These are phyloP conservation scores for Erebia aethiops DNA, from an alignment of 2,888 invertebrate genomes.

Conservation along the genomic window DNA sequence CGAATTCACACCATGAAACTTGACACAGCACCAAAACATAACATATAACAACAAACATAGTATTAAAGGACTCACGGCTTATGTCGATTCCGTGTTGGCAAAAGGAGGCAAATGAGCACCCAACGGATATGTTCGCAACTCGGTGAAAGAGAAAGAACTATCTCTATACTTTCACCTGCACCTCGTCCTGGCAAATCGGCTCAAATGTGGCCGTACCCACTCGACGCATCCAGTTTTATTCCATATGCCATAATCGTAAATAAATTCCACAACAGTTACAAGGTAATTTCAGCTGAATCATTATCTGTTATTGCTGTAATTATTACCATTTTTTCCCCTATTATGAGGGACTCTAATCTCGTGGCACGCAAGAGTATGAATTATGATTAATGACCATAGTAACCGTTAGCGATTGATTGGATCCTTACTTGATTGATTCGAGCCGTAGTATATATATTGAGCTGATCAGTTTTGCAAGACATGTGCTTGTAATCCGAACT, in stretches of 20 bases:
- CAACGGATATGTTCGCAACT: conserved; percentile 50
- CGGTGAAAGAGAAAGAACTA: conserved; percentile 58
- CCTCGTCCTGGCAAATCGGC: conserved; percentile 60
- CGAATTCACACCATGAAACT: conserved; percentile 29
- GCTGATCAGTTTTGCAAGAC: background rate
- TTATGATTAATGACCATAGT: conserved; percentile 24
- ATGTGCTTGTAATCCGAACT: too few relatives aligned
- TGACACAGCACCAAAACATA: conserved; percentile 28
- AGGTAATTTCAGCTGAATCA: conserved; percentile 61
- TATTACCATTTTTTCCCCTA: conserved; percentile 59
- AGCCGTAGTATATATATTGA: background rate
- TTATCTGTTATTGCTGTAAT: conserved; percentile 69
- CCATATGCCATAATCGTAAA: conserved; percentile 51
- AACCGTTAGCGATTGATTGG: conserved; percentile 26
- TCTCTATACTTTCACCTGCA: conserved; percentile 71
- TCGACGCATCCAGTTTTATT: conserved; percentile 38
- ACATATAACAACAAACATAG: conserved; percentile 15
- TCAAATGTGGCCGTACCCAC: conserved; percentile 52
- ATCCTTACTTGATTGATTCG: conserved; percentile 17
- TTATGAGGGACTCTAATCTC: conserved; percentile 72
- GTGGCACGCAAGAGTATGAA: conserved; percentile 44
- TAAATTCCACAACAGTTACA: conserved; percentile 67
- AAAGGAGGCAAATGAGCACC: conserved; percentile 53
- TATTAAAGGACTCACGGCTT: conserved; percentile 44
- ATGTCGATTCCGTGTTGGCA: conserved; percentile 44